phyloP scores from a whole-genome alignment of 2,113 vertebrate species.

The Periophthalmodon schlosseri region DNA sequence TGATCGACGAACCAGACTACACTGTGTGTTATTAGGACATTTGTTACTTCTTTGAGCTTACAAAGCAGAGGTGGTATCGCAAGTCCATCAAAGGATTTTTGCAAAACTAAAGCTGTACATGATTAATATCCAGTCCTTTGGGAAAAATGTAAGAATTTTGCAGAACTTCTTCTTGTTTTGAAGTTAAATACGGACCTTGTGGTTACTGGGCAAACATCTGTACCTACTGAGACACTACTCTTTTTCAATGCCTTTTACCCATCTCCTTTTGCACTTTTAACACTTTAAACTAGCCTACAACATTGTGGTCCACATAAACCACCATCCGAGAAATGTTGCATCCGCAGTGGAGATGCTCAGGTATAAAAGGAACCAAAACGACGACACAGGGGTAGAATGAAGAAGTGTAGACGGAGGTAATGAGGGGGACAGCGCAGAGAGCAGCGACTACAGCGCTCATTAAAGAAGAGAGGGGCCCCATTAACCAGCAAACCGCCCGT shows the following conservation, averaged over 20 bases:
- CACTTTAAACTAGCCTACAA: background rate
- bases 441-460: slow-evolving; percentile 65
- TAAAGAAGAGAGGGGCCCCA: slow-evolving; percentile 72
- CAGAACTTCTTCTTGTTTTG: background rate
- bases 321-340: background rate
- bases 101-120: background rate
- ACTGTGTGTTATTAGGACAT: too few species aligned
- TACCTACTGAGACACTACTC: background rate
- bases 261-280: background rate
- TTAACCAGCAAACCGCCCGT: slow-evolving; percentile 70
- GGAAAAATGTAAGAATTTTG: background rate
- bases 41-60: too few species aligned
- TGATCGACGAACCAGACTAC: too few species aligned
- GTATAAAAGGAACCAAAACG: slow-evolving; percentile 29
- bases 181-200: background rate
- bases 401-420: slow-evolving; percentile 48
- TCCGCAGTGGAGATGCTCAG: slow-evolving; percentile 9
- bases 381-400: slow-evolving; percentile 8
- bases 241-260: background rate
- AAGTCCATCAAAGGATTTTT: too few species aligned
- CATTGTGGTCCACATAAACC: background rate
- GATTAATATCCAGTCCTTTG: background rate
- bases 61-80: too few species aligned
- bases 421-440: slow-evolving; percentile 64
- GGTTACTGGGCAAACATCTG: background rate